Base-by-base conservation (phyloP, 2,113 vertebrate species). In the Thomomys bottae region DNA sequence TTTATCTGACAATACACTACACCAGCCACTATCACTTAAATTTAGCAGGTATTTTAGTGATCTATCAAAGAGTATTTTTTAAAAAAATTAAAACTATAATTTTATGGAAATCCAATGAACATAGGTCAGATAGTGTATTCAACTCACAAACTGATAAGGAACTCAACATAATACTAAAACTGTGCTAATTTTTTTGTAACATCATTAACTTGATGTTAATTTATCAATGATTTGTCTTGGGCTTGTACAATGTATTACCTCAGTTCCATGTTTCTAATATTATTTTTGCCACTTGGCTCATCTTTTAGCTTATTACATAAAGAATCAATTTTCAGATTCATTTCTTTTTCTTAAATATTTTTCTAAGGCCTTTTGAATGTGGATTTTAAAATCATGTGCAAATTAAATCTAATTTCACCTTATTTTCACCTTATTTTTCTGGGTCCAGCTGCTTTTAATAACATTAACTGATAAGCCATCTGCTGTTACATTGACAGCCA, bases 311-410 rank as follows among this genome's bases (percentile, higher is more conserved):
- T 72, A 32, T 28, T 82, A 84, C 28, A 30, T 83, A 88, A 78
- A 71, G 40, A 54, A 84, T 38, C 63, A 64, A 81, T 54, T 71
- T 73, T 59, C 36, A 87, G 59, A 34, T 30, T 15, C 1, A 14
- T 57, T 83, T 87, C 15, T 3, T 72, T 67, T 79, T 73, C 17
- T 34, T 32, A n/a, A 88, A 49, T 63, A 89, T 88, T 63, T 92
- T 63, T n/a, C 57, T n/a, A 71, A 54, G 77, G 34, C 23, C 10
- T 64, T 92, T 84, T 64, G 34, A 88, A 83, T 15, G 24, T 78
- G 64, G n/a, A 77, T 30, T 54, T 93, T 83, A 54, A 84, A 89
- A 30, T 79, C 61, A 54, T 34, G 34, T 23, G 15, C 9, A 84
- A 88, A 70, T 63, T n/a, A 84, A 88, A 77, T 30, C 26, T 61